These are phyloP conservation scores for Heterohyrax brucei DNA, from an alignment of 2,797 vertebrate genomes.

Conservation along the genomic window DNA sequence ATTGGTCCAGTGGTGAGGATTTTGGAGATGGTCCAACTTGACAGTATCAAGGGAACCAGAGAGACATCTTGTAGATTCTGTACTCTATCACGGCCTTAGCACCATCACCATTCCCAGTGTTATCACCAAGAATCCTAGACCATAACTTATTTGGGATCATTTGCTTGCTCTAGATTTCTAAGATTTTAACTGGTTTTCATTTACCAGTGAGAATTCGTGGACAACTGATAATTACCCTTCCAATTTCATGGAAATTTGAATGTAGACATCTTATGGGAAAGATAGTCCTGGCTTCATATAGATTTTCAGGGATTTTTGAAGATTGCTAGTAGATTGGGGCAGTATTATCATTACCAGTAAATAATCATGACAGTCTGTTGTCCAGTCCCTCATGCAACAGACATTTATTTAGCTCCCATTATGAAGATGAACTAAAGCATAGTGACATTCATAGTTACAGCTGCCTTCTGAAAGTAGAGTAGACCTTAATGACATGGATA, in stretches of 20 bases:
- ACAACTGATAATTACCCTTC: neutral
- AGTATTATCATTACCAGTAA: neutral
- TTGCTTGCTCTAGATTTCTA: neutral
- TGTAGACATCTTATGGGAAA: neutral
- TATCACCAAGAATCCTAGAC: neutral
- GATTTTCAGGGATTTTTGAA: neutral
- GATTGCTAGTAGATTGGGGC: neutral
- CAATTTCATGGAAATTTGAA: neutral
- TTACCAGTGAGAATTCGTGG: neutral
- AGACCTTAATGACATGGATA: too few species aligned
- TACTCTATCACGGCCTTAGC: neutral
- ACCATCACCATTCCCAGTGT: neutral
- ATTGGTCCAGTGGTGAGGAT: too few species aligned
- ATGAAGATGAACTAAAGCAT: too few species aligned
- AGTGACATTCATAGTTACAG: too few species aligned
- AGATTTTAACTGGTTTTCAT: neutral
- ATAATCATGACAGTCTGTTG: neutral
- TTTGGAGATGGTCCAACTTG: accelerated
- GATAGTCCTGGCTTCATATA: neutral
- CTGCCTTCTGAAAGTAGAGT: too few species aligned
- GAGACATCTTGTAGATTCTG: neutral
- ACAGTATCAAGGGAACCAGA: neutral
- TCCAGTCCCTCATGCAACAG: neutral
- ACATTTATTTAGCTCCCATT: neutral
- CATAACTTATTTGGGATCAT: neutral